These are phyloP conservation scores for Polydrusus pterygomalis DNA, from an alignment of 2,888 invertebrate genomes.

Conservation along the genomic window DNA sequence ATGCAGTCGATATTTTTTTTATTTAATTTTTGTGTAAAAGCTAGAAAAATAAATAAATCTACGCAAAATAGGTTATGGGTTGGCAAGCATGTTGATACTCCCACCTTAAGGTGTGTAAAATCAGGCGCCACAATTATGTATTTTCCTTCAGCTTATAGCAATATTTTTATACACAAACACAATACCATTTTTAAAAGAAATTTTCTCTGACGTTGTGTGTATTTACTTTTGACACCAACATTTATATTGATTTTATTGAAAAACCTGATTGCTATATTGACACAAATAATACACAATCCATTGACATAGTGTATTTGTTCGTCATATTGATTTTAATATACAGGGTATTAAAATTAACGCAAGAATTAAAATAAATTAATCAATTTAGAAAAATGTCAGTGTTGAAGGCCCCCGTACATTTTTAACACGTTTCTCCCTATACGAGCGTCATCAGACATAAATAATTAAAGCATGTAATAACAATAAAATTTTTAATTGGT, in stretches of 20 bases:
- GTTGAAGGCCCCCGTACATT: too few species aligned
- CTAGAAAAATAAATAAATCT: too few species aligned
- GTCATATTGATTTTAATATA: conserved; percentile 7
- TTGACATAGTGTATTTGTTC: conserved; percentile 13
- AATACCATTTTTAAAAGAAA: background rate
- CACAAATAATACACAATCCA: conserved; percentile 7
- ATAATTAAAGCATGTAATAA: too few species aligned
- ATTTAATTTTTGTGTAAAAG: too few species aligned
- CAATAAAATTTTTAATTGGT: too few species aligned
- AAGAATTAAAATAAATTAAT: too few species aligned
- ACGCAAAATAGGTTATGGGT: too few species aligned
- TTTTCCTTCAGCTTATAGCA: background rate
- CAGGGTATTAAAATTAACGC: background rate
- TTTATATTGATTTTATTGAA: conserved; percentile 19
- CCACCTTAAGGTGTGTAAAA: background rate
- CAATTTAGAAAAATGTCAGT: background rate
- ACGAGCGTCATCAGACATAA: too few species aligned
- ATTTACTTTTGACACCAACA: conserved; percentile 4
- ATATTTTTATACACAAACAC: background rate
- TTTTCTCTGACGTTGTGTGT: conserved; percentile 2
- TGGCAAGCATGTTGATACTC: too few species aligned
- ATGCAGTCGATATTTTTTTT: too few species aligned
- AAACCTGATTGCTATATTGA: conserved; percentile 9
- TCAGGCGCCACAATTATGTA: background rate
- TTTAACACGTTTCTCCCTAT: too few species aligned